These are phyloP conservation scores for Tragelaphus strepsiceros DNA, from an alignment of 2,113 vertebrate species.

Conservation along the genomic window DNA sequence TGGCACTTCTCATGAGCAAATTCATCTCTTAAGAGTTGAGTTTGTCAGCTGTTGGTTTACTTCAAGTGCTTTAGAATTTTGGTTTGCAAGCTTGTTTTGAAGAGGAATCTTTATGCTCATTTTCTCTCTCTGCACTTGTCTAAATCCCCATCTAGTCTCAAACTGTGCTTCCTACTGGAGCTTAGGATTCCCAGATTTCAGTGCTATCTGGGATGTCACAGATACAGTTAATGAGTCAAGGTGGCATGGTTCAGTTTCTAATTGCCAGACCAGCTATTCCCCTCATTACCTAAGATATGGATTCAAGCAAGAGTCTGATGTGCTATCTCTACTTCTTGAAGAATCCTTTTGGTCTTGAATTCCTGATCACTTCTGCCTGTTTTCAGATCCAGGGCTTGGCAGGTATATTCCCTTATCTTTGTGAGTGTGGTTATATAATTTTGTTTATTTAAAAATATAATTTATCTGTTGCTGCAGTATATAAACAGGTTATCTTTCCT, in stretches of 20 bases:
- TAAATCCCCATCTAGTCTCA: not conserved
- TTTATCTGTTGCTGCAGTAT: not conserved
- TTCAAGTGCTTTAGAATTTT: not conserved
- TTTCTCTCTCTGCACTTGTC: not conserved
- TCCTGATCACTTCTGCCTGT: not conserved
- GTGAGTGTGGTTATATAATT: not conserved
- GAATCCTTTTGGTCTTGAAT: not conserved
- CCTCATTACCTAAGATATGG: not conserved
- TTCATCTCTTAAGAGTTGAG: not conserved
- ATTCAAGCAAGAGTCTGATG: not conserved
- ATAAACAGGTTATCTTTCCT: not conserved
- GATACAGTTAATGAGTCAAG: not conserved
- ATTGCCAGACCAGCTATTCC: not conserved
- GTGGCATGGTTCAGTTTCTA: not conserved
- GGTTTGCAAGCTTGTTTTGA: not conserved
- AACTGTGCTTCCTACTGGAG: not conserved
- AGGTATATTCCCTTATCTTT: not conserved
- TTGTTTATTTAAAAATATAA: not conserved
- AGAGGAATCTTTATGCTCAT: not conserved
- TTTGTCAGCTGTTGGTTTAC: not conserved
- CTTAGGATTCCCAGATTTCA: not conserved
- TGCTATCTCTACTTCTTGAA: not conserved
- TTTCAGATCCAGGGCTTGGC: not conserved
- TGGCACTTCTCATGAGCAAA: not conserved
- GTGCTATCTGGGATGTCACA: not conserved